These are phyloP conservation scores for Teleiodes luculella DNA, from an alignment of 2,888 invertebrate species.

Conservation along the genomic window DNA sequence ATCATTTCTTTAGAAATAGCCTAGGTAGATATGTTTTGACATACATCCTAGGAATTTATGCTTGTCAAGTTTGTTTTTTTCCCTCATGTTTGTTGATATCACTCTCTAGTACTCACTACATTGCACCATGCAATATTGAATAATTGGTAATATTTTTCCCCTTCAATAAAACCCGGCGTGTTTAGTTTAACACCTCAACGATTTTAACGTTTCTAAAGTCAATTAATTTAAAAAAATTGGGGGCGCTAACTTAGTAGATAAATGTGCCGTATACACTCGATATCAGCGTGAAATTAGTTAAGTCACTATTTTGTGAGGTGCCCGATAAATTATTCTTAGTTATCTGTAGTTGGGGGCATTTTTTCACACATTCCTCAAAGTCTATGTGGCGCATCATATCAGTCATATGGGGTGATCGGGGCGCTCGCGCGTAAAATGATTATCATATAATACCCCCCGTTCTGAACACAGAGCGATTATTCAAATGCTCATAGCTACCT, in stretches of 20 bases:
- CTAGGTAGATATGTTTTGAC: too few species aligned
- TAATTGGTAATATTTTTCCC: slow-evolving; percentile 22
- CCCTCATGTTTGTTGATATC: too few species aligned
- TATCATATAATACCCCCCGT: slow-evolving; percentile 74
- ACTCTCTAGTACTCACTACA: neutral
- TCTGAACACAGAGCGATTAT: slow-evolving; percentile 69
- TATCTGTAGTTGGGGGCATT: slow-evolving; percentile 45
- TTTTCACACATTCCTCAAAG: slow-evolving; percentile 68
- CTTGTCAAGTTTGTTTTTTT: too few species aligned
- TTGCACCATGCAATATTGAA: neutral
- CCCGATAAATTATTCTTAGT: slow-evolving; percentile 29
- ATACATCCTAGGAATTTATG: too few species aligned
- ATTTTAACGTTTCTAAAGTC: slow-evolving; percentile 61
- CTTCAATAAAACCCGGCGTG: slow-evolving; percentile 32
- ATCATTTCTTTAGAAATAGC: too few species aligned
- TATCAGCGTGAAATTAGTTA: slow-evolving; percentile 45
- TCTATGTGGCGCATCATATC: slow-evolving; percentile 39
- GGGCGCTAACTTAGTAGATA: slow-evolving; percentile 37
- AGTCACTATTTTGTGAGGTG: slow-evolving; percentile 27
- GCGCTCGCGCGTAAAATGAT: slow-evolving; percentile 74
- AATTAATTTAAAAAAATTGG: slow-evolving; percentile 61
- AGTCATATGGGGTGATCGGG: slow-evolving; percentile 39
- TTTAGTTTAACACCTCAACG: slow-evolving; percentile 56
- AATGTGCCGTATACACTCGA: slow-evolving; percentile 35
- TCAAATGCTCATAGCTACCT: slow-evolving; percentile 66